A percentile compares a stretch with the other conserved stretches of the same genome.
Conservation (phyloP, 1,140 invertebrate species). For the Ostrea denselamellosa region DNA sequence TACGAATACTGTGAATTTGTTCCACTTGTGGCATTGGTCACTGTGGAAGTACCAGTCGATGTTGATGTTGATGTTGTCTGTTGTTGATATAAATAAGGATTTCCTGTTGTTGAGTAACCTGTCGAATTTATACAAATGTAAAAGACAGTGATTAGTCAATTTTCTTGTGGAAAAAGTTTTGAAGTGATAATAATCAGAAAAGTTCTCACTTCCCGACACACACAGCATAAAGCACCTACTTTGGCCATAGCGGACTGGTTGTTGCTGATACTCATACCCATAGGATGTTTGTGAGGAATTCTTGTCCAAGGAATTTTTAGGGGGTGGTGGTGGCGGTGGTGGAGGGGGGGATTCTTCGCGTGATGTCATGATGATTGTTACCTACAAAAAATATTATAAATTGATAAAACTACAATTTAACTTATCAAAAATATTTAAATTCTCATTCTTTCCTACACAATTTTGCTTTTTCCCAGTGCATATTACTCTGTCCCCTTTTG, state of each 20-base stretch:
- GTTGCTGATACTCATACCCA: conserved; percentile 10
- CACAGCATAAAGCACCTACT: neutral
- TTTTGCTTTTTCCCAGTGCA: no score
- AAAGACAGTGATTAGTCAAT: neutral
- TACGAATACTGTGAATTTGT: neutral
- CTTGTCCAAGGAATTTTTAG: neutral
- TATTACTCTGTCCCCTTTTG: no score
- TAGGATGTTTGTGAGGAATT: neutral
- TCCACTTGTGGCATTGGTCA: neutral
- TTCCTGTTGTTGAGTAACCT: conserved; percentile 7
- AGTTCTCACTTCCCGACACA: no score
- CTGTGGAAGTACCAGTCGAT: neutral
- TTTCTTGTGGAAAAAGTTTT: no score
- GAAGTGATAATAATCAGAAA: no score
- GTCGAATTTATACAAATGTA: neutral
- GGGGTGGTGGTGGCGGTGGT: neutral
- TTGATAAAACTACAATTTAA: neutral
- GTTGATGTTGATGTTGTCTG: neutral
- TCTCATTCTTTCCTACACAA: no score
- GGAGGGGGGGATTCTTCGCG: conserved; percentile 10
- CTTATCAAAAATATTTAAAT: no score
- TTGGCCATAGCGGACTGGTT: conserved; percentile 21
- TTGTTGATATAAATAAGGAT: neutral
- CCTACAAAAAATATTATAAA: neutral
- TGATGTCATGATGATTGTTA: neutral